phyloP scores from a whole-genome alignment of 2,797 vertebrate genomes.

The Etheostoma perlongum region DNA sequence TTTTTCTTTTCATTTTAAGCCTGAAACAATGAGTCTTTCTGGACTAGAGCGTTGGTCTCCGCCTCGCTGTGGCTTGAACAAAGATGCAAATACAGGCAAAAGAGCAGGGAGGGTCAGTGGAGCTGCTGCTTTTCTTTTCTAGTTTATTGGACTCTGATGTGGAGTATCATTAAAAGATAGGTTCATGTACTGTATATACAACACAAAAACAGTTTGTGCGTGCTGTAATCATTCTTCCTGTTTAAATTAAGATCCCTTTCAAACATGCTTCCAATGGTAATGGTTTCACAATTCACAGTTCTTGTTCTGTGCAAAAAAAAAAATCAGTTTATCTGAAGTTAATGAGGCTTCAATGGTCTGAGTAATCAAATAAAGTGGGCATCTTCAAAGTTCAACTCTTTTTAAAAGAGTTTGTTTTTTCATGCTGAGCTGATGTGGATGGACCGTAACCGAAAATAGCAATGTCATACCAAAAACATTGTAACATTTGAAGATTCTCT shows the following conservation, averaged over 20 bases:
- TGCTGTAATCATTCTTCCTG: not conserved
- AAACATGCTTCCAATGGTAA: not conserved
- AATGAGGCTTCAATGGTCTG: not conserved
- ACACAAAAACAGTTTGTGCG: not conserved
- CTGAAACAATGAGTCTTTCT: slow-evolving; percentile 59
- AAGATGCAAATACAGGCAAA: slow-evolving; percentile 45
- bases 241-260: not conserved
- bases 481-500: too few relatives aligned
- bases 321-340: not conserved
- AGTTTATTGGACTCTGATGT: not conserved
- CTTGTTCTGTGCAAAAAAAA: not conserved
- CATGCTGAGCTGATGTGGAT: not conserved
- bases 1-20: slow-evolving; percentile 15
- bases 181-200: not conserved
- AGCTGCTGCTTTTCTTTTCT: slow-evolving; percentile 5
- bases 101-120: slow-evolving; percentile 9
- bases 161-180: not conserved
- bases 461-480: too few relatives aligned
- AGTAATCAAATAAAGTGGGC: not conserved
- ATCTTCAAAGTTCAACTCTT: not conserved
- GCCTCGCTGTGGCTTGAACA: slow-evolving; percentile 8
- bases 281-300: not conserved
- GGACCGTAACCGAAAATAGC: too few relatives aligned
- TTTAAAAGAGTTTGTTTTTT: not conserved
- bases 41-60: not conserved